These are phyloP conservation scores for Papilio dardanus DNA, from an alignment of 1,140 invertebrate genomes.

Conservation along the genomic window DNA sequence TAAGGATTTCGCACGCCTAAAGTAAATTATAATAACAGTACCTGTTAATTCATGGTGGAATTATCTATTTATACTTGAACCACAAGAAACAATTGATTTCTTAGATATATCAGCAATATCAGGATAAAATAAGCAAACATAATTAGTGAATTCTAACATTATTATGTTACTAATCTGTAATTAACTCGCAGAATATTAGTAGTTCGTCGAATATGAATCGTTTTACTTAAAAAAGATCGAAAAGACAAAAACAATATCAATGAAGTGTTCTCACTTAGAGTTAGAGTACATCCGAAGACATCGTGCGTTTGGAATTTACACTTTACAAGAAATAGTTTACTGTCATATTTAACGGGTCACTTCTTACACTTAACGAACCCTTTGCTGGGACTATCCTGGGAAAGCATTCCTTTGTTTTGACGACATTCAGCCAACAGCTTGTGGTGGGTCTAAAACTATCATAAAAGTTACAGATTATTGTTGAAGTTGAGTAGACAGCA, in stretches of 20 bases:
- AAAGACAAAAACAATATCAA: neutral
- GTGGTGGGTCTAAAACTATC: neutral
- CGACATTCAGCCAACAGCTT: slow-evolving; percentile 2
- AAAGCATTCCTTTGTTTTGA: slow-evolving; percentile 35
- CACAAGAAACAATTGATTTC: neutral
- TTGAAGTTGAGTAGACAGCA: neutral
- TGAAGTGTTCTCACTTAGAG: slow-evolving; percentile 1
- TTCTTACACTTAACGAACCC: slow-evolving; percentile 33
- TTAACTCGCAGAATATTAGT: no score
- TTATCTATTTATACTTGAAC: neutral
- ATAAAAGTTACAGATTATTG: neutral
- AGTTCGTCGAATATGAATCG: no score
- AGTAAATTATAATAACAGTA: neutral
- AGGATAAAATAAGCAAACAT: no score
- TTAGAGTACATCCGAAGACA: neutral
- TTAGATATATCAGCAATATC: no score
- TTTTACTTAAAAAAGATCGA: neutral
- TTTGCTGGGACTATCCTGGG: slow-evolving; percentile 13
- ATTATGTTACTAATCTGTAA: no score
- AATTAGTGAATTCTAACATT: no score
- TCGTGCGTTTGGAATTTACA: slow-evolving; percentile 12
- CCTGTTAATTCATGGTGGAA: neutral
- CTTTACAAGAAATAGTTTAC: slow-evolving; percentile 24
- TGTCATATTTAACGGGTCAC: slow-evolving; percentile 24
- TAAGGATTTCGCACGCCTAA: neutral